Evolutionary conservation across 2,113 vertebrate species (phyloP), one percentile per base, ranked within the genome.

Genomic region (Odontesthes bonariensis): DNA sequence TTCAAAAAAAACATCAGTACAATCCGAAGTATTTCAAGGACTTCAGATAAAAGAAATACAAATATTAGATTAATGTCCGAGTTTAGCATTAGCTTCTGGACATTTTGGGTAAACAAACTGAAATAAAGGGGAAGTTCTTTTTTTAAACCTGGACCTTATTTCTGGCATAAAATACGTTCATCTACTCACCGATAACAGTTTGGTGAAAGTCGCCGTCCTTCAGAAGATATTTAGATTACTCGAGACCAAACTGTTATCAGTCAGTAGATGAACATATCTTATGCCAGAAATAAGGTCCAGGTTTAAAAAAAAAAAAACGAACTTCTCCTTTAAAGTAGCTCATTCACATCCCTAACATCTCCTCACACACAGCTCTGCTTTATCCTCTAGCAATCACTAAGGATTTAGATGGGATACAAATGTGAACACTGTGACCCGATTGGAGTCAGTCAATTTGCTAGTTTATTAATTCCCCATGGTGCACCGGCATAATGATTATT

Each of bases 381-480:
- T 76, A 84, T 86, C 74, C 77, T 61, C 55, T 46, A 31, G 65
- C 83, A 60, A 61, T 84, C 81, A 82, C 68, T 62, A 75, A 79
- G 86, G 86, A 84, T 82, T 86, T 85, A 74, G 71, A 84, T 52
- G 20, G 77, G 73, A 84, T 81, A 85, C 82, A n/a, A 75, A 80
- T 33, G 84, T 84, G 86, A 73, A 82, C 76, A 72, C 89, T 80
- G 83, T 88, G 86, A 86, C 90, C 91, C 65, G 83, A 85, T 79
- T 85, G 81, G 67, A 91, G 86, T 68, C 77, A 86, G 87, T 90
- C 90, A 87, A 90, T 89, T 88, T 86, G 82, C 82, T 77, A 75
- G 67, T 90, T 91, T 87, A 91, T 93, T 88, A 90, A 91, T 87
- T 88, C 88, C 87, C 85, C 0, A 38, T 19, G 23, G 88, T 75